These are phyloP conservation scores for Lydus trimaculatus DNA, from an alignment of 2,888 invertebrate genomes.

Conservation along the genomic window DNA sequence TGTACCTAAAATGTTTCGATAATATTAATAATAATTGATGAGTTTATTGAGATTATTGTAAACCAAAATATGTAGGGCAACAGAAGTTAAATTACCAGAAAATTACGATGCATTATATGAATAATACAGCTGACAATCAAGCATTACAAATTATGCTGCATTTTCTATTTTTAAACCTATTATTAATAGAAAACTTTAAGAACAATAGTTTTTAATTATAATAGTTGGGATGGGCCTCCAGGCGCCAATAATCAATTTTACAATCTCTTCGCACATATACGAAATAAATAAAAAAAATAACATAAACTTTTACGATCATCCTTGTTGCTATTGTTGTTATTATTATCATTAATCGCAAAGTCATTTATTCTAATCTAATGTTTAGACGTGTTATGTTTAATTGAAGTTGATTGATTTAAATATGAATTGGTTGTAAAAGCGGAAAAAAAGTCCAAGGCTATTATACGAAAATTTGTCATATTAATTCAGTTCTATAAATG, in stretches of 20 bases:
- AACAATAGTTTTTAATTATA: constrained; percentile 12
- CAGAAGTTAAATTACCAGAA: constrained; percentile 10
- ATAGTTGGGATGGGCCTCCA: constrained; percentile 1
- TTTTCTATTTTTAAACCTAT: constrained; percentile 9
- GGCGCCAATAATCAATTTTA: constrained; percentile 7
- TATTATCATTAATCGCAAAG: constrained; percentile 1
- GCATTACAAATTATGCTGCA: constrained; percentile 2
- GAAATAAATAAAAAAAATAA: not conserved
- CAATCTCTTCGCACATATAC: not conserved
- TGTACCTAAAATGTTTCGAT: constrained; percentile 48
- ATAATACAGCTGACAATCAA: constrained; percentile 2
- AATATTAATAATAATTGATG: not conserved
- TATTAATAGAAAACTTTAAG: constrained; percentile 9
- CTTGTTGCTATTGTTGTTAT: not conserved
- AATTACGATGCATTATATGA: constrained; percentile 8
- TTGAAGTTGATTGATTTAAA: constrained; percentile 12
- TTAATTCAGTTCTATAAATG: not conserved
- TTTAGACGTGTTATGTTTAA: not conserved
- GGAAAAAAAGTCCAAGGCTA: not conserved
- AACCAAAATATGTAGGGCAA: not conserved
- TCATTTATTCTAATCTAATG: constrained; percentile 5
- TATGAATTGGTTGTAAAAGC: not conserved
- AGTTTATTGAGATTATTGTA: not conserved
- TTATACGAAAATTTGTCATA: not conserved
- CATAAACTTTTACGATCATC: not conserved